These are phyloP conservation scores for Drosophila birchii DNA, from an alignment of 2,888 invertebrate species.

Conservation along the genomic window DNA sequence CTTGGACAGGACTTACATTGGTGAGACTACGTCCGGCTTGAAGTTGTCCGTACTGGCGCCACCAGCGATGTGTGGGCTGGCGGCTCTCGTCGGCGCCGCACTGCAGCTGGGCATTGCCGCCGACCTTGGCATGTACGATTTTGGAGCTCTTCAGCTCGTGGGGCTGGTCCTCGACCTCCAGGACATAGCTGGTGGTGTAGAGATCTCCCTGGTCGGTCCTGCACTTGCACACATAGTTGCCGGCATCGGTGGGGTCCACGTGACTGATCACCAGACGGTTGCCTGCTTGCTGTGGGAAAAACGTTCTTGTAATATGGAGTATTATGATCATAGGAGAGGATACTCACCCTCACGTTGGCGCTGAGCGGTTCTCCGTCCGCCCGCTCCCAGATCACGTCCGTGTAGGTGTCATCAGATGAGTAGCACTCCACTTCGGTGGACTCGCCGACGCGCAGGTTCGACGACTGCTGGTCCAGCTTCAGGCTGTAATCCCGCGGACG, in stretches of 20 bases:
- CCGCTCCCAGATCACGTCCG: conserved; percentile 83
- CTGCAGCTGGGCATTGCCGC: conserved; percentile 88
- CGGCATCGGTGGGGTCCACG: conserved; percentile 91
- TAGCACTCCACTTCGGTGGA: conserved; percentile 84
- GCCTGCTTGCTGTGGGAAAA: conserved; percentile 81
- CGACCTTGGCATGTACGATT: conserved; percentile 85
- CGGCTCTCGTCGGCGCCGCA: conserved; percentile 86
- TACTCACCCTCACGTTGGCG: conserved; percentile 79
- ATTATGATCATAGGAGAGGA: too few relatives aligned
- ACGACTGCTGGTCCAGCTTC: conserved; percentile 83
- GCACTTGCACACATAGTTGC: conserved; percentile 92
- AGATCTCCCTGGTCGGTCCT: conserved; percentile 86
- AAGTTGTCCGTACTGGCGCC: conserved; percentile 83
- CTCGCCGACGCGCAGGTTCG: conserved; percentile 82
- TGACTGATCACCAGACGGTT: conserved; percentile 88
- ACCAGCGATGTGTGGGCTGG: conserved; percentile 81
- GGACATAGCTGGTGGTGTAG: conserved; percentile 86
- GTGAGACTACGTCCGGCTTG: conserved; percentile 77
- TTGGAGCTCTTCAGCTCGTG: conserved; percentile 81
- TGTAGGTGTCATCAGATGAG: conserved; percentile 81
- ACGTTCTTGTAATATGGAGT: not conserved
- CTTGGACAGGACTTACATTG: conserved; percentile 69
- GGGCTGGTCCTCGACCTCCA: conserved; percentile 82
- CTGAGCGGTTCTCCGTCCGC: conserved; percentile 82
- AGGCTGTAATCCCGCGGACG: conserved; percentile 74